Percentiles rank a stretch among this genome's conserved stretches.
These are phyloP conservation scores for Coronaproctus castanopsis DNA, from an alignment of 2,888 invertebrate genomes.

Conservation along the genomic window DNA sequence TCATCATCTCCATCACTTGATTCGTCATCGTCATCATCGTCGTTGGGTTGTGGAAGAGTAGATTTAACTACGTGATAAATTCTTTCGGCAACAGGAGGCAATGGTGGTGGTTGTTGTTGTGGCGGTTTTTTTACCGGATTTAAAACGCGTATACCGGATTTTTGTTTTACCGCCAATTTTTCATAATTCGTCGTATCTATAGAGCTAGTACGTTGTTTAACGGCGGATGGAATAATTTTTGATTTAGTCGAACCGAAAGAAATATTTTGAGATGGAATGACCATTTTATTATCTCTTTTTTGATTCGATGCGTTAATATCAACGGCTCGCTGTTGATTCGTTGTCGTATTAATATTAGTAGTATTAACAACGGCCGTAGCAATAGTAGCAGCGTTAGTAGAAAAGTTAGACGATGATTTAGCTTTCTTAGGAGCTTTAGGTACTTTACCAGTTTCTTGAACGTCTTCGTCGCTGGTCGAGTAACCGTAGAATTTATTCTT, in stretches of 20 bases:
- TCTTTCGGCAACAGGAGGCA: background rate
- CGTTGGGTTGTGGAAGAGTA: background rate
- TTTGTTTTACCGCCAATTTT: too few species aligned
- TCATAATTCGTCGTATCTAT: too few species aligned
- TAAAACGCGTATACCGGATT: background rate
- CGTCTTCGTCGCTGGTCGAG: slow-evolving; percentile 56
- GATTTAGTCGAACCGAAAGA: background rate
- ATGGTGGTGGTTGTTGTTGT: slow-evolving; percentile 1
- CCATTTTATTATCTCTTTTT: background rate
- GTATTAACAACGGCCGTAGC: background rate
- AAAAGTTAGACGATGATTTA: background rate
- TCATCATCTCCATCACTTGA: background rate
- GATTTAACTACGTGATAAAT: slow-evolving; percentile 9
- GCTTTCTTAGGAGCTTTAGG: background rate
- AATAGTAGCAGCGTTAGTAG: background rate
- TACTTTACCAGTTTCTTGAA: background rate
- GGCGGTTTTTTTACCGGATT: slow-evolving; percentile 3
- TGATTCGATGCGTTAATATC: too few species aligned
- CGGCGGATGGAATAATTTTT: background rate
- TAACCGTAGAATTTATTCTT: slow-evolving; percentile 76
- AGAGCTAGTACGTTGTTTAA: background rate
- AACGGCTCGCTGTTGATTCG: background rate
- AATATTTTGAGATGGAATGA: background rate
- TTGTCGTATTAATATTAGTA: background rate
- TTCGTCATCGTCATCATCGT: slow-evolving; percentile 1